A percentile compares a stretch with the other conserved stretches of the same genome.
Conservation (phyloP, 1,140 invertebrate species). For the Papilio dardanus region DNA sequence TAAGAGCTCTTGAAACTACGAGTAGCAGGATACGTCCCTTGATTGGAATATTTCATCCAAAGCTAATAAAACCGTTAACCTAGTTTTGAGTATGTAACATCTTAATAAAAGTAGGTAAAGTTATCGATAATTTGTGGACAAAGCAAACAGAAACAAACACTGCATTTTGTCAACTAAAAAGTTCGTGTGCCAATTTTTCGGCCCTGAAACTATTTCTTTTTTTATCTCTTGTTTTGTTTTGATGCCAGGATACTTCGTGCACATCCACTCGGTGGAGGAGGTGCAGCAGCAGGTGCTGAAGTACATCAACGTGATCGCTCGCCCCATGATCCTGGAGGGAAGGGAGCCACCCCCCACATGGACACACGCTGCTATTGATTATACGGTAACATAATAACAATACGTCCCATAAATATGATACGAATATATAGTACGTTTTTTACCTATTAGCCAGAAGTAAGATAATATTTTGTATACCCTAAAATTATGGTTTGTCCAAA, state of each 20-base stretch:
- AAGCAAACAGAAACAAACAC: too few relatives aligned
- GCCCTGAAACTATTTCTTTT: background rate
- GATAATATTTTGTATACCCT: too few relatives aligned
- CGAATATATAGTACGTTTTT: too few relatives aligned
- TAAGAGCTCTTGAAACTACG: conserved; percentile 54
- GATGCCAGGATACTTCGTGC: conserved; percentile 91
- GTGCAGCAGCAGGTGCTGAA: conserved; percentile 96
- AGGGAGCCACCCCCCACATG: conserved; percentile 91
- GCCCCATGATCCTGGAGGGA: conserved; percentile 91
- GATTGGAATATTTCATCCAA: conserved; percentile 7
- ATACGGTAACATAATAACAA: conserved; percentile 84
- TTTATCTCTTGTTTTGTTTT: conserved; percentile 54
- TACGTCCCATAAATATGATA: background rate
- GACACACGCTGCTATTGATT: conserved; percentile 94
- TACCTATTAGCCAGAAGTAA: too few relatives aligned
- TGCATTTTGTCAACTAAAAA: background rate
- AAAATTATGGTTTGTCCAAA: too few relatives aligned
- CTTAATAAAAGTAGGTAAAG: too few relatives aligned
- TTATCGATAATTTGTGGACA: background rate
- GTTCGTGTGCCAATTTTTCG: background rate
- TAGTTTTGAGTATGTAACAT: background rate
- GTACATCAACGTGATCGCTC: conserved; percentile 94
- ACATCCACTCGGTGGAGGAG: conserved; percentile 96
- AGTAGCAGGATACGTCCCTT: background rate
- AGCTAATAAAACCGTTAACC: background rate